phyloP scores from a whole-genome alignment of 2,888 invertebrate genomes.

The Hyalella azteca region DNA sequence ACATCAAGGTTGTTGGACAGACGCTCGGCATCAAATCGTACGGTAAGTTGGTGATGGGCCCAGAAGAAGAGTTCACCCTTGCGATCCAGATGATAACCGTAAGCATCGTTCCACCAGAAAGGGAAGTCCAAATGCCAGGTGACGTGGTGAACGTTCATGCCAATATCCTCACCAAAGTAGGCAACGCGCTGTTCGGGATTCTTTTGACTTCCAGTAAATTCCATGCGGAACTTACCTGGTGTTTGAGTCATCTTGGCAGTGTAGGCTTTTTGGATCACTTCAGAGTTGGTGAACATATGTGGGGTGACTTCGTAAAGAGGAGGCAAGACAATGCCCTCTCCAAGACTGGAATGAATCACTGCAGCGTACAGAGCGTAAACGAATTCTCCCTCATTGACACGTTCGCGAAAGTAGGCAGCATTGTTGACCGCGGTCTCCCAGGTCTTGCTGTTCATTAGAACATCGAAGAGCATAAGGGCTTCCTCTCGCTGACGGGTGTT shows the following conservation, averaged over 20 bases:
- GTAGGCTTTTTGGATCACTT: slow-evolving; percentile 68
- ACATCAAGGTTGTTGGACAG: slow-evolving; percentile 59
- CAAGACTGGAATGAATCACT: slow-evolving; percentile 65
- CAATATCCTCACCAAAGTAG: slow-evolving; percentile 75
- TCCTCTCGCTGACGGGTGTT: slow-evolving; percentile 71
- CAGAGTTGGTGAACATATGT: slow-evolving; percentile 70
- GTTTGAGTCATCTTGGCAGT: slow-evolving; percentile 59
- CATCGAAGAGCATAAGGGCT: slow-evolving; percentile 71
- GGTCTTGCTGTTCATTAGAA: slow-evolving; percentile 74
- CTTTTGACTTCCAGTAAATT: slow-evolving; percentile 62
- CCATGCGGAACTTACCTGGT: slow-evolving; percentile 60
- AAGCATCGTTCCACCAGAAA: slow-evolving; percentile 67
- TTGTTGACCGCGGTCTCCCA: slow-evolving; percentile 74
- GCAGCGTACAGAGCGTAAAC: slow-evolving; percentile 71
- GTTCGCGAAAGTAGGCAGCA: slow-evolving; percentile 72
- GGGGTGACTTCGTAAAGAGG: slow-evolving; percentile 75
- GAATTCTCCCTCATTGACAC: slow-evolving; percentile 72
- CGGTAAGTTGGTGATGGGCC: slow-evolving; percentile 60
- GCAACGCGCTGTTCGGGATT: slow-evolving; percentile 69
- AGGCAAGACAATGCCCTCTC: slow-evolving; percentile 68
- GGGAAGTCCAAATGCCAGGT: slow-evolving; percentile 70
- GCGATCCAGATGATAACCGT: slow-evolving; percentile 59
- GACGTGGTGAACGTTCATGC: slow-evolving; percentile 71
- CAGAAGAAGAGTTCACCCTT: slow-evolving; percentile 62
- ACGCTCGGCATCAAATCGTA: slow-evolving; percentile 68